A percentile compares a stretch with the other conserved stretches of the same genome.
Evolutionary conservation across 2,888 invertebrate species (phyloP).

Genomic region (Atethmia centrago): DNA sequence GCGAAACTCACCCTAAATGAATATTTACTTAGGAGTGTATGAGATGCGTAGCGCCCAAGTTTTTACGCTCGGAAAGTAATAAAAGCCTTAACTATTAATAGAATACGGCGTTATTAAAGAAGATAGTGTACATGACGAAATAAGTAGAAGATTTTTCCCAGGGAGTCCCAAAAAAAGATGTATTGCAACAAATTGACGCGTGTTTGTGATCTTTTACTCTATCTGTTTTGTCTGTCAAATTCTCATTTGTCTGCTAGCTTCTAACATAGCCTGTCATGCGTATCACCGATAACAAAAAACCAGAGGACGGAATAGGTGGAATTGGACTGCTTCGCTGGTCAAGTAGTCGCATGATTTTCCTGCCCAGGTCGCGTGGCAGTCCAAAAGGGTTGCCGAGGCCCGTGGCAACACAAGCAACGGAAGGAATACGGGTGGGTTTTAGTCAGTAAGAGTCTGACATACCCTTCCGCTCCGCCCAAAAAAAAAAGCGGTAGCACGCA

Average conservation of each 20-base stretch:
- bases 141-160: background rate
- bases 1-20: slow-evolving; percentile 35
- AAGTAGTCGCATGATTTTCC: too few relatives aligned
- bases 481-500: too few relatives aligned
- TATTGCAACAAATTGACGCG: background rate
- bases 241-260: background rate
- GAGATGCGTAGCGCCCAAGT: slow-evolving; percentile 7
- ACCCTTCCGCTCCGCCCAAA: too few relatives aligned
- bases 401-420: too few relatives aligned
- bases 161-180: background rate
- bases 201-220: background rate
- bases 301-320: background rate
- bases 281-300: background rate
- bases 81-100: slow-evolving; percentile 32
- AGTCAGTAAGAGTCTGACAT: too few relatives aligned
- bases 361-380: too few relatives aligned
- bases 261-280: background rate
- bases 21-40: slow-evolving; percentile 49
- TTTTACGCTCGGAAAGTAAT: slow-evolving; percentile 16
- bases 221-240: background rate
- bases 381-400: too few relatives aligned
- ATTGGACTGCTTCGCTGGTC: too few relatives aligned
- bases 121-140: background rate
- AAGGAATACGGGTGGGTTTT: too few relatives aligned
- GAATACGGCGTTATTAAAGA: slow-evolving; percentile 18